A percentile compares a stretch with the other conserved stretches of the same genome.
phyloP scores from a whole-genome alignment of 2,888 invertebrate species.

The Diabrotica balteata region DNA sequence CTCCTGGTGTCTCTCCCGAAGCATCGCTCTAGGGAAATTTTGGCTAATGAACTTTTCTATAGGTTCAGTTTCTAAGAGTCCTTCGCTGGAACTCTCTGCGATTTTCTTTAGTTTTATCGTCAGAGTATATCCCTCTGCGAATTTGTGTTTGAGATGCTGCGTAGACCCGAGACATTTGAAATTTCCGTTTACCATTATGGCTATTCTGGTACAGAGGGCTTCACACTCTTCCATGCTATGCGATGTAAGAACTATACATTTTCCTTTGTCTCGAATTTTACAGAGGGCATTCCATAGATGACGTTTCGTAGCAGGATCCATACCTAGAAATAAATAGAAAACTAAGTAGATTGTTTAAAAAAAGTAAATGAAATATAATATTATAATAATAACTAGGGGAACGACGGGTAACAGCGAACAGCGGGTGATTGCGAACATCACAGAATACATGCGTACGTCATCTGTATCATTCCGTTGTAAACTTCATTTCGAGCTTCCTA shows the following conservation, averaged over 20 bases:
- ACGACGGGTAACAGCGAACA: too few species aligned
- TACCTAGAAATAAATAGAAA: conserved; percentile 62
- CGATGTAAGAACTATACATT: conserved; percentile 81
- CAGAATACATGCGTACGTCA: too few species aligned
- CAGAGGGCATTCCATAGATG: conserved; percentile 81
- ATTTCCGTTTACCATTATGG: conserved; percentile 86
- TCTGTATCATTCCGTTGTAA: too few species aligned
- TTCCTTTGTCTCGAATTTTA: conserved; percentile 72
- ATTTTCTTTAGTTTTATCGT: conserved; percentile 58
- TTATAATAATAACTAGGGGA: too few species aligned
- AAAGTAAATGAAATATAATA: too few species aligned
- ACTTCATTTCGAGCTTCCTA: too few species aligned
- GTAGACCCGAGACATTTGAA: conserved; percentile 82
- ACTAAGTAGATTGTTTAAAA: too few species aligned
- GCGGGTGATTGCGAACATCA: too few species aligned
- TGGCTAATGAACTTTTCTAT: conserved; percentile 50
- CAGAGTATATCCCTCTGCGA: conserved; percentile 67
- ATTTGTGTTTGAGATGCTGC: conserved; percentile 83
- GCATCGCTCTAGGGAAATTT: conserved; percentile 51
- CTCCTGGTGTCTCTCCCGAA: conserved; percentile 75
- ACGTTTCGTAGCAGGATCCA: conserved; percentile 82
- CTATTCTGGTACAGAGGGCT: conserved; percentile 80
- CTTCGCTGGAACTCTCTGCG: conserved; percentile 27
- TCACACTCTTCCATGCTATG: conserved; percentile 91
- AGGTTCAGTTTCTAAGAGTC: conserved; percentile 35